Conservation (phyloP, 1,140 invertebrate genomes). For the Gryon sp. region DNA sequence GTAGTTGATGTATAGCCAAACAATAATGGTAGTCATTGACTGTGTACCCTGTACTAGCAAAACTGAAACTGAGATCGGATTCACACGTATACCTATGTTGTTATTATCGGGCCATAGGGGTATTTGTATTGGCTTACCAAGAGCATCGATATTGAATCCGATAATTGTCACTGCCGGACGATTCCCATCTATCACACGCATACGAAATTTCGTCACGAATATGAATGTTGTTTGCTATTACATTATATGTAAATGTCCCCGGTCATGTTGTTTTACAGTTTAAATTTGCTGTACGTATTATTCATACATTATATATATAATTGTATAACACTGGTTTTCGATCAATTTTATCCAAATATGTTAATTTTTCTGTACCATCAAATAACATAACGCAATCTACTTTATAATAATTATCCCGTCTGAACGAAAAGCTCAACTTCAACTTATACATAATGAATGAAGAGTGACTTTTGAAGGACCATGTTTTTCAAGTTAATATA, state of each 20-base stretch:
- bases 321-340: too few relatives aligned
- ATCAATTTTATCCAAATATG: too few relatives aligned
- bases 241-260: slow-evolving; percentile 52
- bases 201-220: slow-evolving; percentile 39
- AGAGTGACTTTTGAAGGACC: slow-evolving; percentile 13
- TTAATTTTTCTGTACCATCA: slow-evolving; percentile 18
- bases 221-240: slow-evolving; percentile 50
- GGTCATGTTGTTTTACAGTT: slow-evolving; percentile 41
- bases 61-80: slow-evolving; percentile 71
- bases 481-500: slow-evolving; percentile 24
- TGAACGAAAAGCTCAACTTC: slow-evolving; percentile 21
- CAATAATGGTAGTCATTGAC: slow-evolving; percentile 70
- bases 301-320: slow-evolving; percentile 31
- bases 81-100: slow-evolving; percentile 76
- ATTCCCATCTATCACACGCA: slow-evolving; percentile 22
- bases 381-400: slow-evolving; percentile 3
- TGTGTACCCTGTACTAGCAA: slow-evolving; percentile 61
- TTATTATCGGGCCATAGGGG: slow-evolving; percentile 78
- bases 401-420: slow-evolving; percentile 27
- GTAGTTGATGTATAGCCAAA: slow-evolving; percentile 19
- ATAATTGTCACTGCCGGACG: slow-evolving; percentile 77
- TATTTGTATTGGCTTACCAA: slow-evolving; percentile 79
- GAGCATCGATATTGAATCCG: slow-evolving; percentile 79
- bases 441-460: slow-evolving; percentile 12
- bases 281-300: slow-evolving; percentile 38